Evolutionary conservation across 2,113 vertebrate species (phyloP), one percentile per base, ranked within the genome.

Genomic region (Gopherus evgoodei): DNA sequence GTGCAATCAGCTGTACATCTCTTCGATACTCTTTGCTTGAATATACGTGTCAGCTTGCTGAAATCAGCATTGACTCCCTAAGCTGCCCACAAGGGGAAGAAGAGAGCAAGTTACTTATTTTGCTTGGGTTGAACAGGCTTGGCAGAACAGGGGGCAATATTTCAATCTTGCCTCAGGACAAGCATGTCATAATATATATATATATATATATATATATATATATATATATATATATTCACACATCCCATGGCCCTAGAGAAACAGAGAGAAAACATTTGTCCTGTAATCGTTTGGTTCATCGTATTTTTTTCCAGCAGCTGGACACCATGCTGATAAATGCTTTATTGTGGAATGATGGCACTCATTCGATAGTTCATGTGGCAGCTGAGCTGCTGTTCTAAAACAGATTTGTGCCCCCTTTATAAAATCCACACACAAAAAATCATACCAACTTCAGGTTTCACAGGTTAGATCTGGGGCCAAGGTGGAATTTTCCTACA

Each of bases 31-130:
- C 2, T 27, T 94, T 87, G 4, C 57, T 69, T 88, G 10, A 56
- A 57, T 1, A 17, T 12, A 65, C 0, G 0, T 31, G 19, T 8
- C 53, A 47, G 93, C 56, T 59, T 11, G 69, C 2, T 2, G 54
- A 56, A 92, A 53, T 75, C 2, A 84, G 86, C 24, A 88, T 53
- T 31, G 76, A 21, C 82, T 31, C 44, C 54, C 75, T 85, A 50
- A 13, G 27, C 91, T 96, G 86, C 44, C 82, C 88, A 90, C 31
- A 94, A 65, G 81, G 75, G 35, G 29, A 93, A 42, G 82, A 92
- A 95, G 29, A 85, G 44, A 89, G 47, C 22, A 83, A 93, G 14
- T 47, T 85, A 75, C 76, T 93, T 47, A 49, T 11, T 82, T 24
- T 5, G 5, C 76, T 86, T 97, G 2, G 90, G 86, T 62, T 62